These are phyloP conservation scores for Pocillopora damicornis DNA, from an alignment of 64 coral and sea anemone species.

Conservation along the genomic window DNA sequence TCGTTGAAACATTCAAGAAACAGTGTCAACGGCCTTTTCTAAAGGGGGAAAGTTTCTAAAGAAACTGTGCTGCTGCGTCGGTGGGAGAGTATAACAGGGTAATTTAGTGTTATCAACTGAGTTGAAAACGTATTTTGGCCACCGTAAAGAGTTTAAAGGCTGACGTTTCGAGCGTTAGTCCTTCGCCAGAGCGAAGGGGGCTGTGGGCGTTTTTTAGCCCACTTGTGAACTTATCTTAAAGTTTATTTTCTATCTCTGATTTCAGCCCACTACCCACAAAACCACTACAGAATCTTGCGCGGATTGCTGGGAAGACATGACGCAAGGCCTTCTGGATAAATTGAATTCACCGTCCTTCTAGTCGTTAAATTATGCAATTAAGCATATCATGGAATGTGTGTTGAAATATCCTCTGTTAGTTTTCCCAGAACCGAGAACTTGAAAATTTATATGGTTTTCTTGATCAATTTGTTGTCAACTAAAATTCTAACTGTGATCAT, in stretches of 20 bases:
- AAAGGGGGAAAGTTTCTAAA: too few species aligned
- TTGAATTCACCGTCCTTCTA: too few species aligned
- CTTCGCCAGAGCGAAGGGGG: too few species aligned
- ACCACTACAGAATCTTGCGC: conserved; percentile 66
- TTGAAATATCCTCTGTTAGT: not conserved
- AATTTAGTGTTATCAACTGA: too few species aligned
- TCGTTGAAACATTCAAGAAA: not conserved
- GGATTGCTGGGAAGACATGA: conserved; percentile 74
- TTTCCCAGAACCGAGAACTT: not conserved
- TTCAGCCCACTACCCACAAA: conserved; percentile 82
- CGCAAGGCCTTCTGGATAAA: not conserved
- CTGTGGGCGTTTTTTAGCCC: not conserved
- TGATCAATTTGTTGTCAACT: not conserved
- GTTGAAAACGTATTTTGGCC: too few species aligned
- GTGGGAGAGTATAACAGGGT: too few species aligned
- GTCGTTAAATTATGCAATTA: too few species aligned
- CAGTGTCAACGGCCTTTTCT: not conserved
- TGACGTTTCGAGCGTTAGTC: too few species aligned
- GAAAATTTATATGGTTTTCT: not conserved
- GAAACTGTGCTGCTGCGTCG: too few species aligned
- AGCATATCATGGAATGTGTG: not conserved
- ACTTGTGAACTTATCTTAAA: not conserved
- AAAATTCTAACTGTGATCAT: too few species aligned
- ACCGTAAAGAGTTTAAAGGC: too few species aligned
- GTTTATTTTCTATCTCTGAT: not conserved